phyloP scores from a whole-genome alignment of 1,140 invertebrate species.

The Drosophila orena region DNA sequence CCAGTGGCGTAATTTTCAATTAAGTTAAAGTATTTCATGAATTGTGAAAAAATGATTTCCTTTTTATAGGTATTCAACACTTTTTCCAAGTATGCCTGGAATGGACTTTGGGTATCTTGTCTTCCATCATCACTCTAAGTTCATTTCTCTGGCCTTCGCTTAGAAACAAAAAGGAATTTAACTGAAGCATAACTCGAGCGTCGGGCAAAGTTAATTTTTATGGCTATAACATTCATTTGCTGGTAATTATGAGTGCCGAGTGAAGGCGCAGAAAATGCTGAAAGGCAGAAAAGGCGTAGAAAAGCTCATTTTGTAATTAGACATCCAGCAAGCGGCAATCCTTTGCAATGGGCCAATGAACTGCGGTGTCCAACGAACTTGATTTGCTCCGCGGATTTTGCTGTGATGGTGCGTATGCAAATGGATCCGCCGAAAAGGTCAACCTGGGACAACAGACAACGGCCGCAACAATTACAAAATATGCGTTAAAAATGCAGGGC shows the following conservation, averaged over 20 bases:
- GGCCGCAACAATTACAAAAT: constrained; percentile 80
- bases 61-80: background rate
- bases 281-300: constrained; percentile 36
- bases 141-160: constrained; percentile 24
- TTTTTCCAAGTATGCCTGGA: background rate
- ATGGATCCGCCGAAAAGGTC: constrained; percentile 75
- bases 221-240: constrained; percentile 81
- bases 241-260: constrained; percentile 73
- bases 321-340: constrained; percentile 70
- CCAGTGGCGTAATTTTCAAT: background rate
- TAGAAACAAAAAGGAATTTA: constrained; percentile 62
- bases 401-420: constrained; percentile 60
- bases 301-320: constrained; percentile 79
- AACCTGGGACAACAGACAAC: constrained; percentile 41
- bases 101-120: constrained; percentile 10
- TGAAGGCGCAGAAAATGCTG: constrained; percentile 8
- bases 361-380: constrained; percentile 76
- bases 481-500: constrained; percentile 81
- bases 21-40: background rate
- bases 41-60: no score
- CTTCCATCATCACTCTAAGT: constrained; percentile 15
- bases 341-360: constrained; percentile 67
- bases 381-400: constrained; percentile 63
- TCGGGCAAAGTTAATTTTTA: constrained; percentile 76
- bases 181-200: constrained; percentile 78